Evolutionary conservation across 2,113 vertebrate species (phyloP), one percentile per base, ranked within the genome.

Genomic region (Tachycineta bicolor): DNA sequence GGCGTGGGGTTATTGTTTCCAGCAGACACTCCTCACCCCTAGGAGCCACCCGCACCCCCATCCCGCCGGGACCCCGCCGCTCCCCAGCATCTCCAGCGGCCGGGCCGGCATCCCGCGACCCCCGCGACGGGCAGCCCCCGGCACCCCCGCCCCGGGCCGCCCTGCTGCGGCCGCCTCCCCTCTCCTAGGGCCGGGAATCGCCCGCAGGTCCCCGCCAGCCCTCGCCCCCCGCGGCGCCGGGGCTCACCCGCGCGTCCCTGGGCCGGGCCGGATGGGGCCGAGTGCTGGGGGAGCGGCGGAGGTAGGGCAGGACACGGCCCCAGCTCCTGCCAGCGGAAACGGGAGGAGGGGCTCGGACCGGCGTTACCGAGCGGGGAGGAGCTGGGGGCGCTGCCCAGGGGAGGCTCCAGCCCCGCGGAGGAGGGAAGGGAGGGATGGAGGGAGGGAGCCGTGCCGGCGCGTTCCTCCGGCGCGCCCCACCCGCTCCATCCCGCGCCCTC

Each of bases 261-360:
- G 68, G 76, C 91, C 63, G 75, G 37, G 89, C 89, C 93, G 92
- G 93, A 95, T 78, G 39, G 77, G 80, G 87, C 83, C 75, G 83
- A 94, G 71, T 1, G 87, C 52, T 6, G 62, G 79, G 39, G 60
- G 33, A 91, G 47, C 87, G 3, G 69, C 59, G 34, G 37, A 37
- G 4, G 43, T 62, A 60, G n/a, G 3, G 62, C 80, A 28, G 43
- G 80, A 92, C 92, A 31, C 88, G 60, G 87, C 68, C 76, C 76
- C 82, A 12, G 91, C 96, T 80, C 37, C 96, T 46, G 70, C 96
- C 96, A 97, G 97, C 97, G 97, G 98, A 98, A 98, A 96, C 97
- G 59, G 93, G 96, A 94, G 98, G 97, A 97, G 97, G 96, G 94
- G 94, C 90, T 64, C 46, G 86, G 77, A 68, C 78, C 65, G 44